Conservation (phyloP, 2,797 vertebrate species). For the Leucoraja ocellata region DNA sequence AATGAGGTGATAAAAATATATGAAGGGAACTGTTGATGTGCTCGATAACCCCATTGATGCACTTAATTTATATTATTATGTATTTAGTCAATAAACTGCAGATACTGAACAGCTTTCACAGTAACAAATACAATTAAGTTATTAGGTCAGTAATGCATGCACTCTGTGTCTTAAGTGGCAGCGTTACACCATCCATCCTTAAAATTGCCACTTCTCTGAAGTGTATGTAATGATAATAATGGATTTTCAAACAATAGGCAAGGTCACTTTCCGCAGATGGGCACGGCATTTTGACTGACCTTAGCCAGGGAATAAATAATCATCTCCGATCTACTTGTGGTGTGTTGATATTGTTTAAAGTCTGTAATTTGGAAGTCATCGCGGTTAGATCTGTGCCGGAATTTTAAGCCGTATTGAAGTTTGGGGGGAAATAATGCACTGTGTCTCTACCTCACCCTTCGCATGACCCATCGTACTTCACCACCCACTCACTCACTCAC, state of each 20-base stretch:
- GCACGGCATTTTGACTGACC: slow-evolving; percentile 55
- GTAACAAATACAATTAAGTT: slow-evolving; percentile 82
- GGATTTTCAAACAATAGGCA: slow-evolving; percentile 71
- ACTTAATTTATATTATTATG: slow-evolving; percentile 42
- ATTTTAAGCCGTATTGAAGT: not conserved
- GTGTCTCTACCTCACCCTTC: too few relatives aligned
- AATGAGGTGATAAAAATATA: slow-evolving; percentile 25
- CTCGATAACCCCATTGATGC: not conserved
- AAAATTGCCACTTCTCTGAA: slow-evolving; percentile 70
- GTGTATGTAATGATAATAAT: slow-evolving; percentile 73
- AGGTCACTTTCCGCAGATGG: slow-evolving; percentile 63
- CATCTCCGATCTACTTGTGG: slow-evolving; percentile 70
- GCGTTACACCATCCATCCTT: slow-evolving; percentile 75
- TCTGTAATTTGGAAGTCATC: slow-evolving; percentile 35
- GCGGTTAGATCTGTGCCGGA: slow-evolving; percentile 20
- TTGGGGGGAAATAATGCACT: not conserved
- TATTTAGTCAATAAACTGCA: slow-evolving; percentile 57
- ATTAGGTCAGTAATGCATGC: slow-evolving; percentile 96
- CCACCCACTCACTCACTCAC: too few relatives aligned
- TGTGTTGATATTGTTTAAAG: slow-evolving; percentile 68
- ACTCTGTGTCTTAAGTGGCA: slow-evolving; percentile 75
- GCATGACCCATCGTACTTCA: too few relatives aligned
- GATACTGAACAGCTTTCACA: slow-evolving; percentile 64
- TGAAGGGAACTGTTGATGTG: slow-evolving; percentile 24
- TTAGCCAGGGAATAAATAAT: slow-evolving; percentile 66